Base-by-base conservation (phyloP, 1,140 invertebrate genomes). In the Drosophila littoralis region DNA sequence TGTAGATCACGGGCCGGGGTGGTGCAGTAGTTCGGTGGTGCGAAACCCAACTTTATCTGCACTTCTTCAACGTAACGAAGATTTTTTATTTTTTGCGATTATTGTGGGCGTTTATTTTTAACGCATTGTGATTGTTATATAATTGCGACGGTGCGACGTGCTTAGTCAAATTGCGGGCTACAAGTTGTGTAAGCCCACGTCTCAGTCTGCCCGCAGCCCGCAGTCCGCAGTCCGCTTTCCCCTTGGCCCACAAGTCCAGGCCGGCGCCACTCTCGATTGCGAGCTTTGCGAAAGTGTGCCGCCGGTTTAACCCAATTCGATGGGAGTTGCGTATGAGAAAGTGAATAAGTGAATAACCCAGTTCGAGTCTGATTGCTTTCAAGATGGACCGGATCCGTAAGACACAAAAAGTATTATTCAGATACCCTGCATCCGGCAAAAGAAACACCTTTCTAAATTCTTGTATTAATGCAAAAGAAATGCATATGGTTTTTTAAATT, bases 81-180 rank as follows among this genome's bases (percentile, higher is more conserved):
- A 59, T 64, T 43, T 46, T 54, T 64, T 46, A 15, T 40, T 65
- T 65, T 65, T 54, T 36, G 42, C 42, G 38, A 40, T 54, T 48
- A 40, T 51, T 81, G 79, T 81, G 79, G 79, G 79, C 75, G 79
- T 81, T 81, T 81, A 81, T 81, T 77, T 77, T 81, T 58, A 81
- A 81, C 79, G 79, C 79, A 81, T 48, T 81, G 79, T 59, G 79
- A 71, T 64, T 71, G 70, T 81, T 81, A 82, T 82, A 67, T 78
- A 81, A 81, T 58, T 78, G 75, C 75, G 75, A 81, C 42, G 64
- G 51, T 73, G 80, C 61, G 60, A 74, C 75, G 79, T 81, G 79
- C 77, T 81, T 81, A 81, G 69, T 69, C 64, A 81, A 82, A 75
- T 81, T 74, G 64, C 60, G 45, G 38, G 40, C 33, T 45, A 52